Conservation (phyloP, 2,797 vertebrate genomes). For the Cuniculus paca region DNA sequence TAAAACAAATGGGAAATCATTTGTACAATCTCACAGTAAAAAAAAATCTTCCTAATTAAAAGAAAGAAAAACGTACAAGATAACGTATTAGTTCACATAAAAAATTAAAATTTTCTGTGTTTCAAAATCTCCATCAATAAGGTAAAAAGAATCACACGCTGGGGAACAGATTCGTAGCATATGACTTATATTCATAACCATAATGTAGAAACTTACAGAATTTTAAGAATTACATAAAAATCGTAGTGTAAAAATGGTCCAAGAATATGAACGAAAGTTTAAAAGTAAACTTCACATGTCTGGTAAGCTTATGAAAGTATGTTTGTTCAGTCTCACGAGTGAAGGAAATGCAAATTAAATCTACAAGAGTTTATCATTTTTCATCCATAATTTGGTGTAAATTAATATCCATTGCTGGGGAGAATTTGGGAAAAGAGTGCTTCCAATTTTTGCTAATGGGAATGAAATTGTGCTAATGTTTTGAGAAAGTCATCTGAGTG, state of each 20-base stretch:
- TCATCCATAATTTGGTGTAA: neutral
- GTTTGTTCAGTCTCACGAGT: neutral
- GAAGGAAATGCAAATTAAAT: neutral
- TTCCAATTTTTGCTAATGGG: neutral
- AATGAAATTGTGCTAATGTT: neutral
- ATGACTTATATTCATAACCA: neutral
- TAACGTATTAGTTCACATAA: neutral
- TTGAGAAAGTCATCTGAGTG: neutral
- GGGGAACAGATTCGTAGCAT: neutral
- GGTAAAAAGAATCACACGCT: neutral
- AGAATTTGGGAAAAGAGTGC: neutral
- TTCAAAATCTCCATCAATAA: neutral
- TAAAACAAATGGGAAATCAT: neutral
- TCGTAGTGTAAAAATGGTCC: neutral
- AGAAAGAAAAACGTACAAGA: neutral
- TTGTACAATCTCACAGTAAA: neutral
- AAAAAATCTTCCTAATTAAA: neutral
- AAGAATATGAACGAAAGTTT: neutral
- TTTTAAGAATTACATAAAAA: neutral
- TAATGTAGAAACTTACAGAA: neutral
- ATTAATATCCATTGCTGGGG: neutral
- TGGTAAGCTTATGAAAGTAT: neutral
- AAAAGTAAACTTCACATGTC: neutral
- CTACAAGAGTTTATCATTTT: neutral
- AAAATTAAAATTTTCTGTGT: neutral